phyloP scores from a whole-genome alignment of 2,888 invertebrate genomes.

The Apotomis capreana region DNA sequence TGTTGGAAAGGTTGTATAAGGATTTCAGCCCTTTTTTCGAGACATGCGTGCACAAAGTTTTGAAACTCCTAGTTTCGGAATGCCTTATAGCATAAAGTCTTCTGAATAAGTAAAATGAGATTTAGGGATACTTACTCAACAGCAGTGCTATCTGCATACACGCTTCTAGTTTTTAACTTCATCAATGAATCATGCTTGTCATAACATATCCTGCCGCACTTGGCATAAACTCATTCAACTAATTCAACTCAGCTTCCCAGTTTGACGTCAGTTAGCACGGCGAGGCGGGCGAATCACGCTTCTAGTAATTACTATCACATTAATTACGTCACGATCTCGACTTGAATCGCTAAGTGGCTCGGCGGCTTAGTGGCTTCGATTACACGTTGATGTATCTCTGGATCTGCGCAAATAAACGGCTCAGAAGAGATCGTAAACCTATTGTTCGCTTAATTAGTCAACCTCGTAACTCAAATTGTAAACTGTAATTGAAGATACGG shows the following conservation, averaged over 20 bases:
- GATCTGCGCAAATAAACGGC: constrained; percentile 9
- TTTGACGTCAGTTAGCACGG: constrained; percentile 23
- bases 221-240: constrained; percentile 15
- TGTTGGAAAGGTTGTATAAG: no score
- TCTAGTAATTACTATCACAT: constrained; percentile 29
- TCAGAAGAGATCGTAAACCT: constrained; percentile 1
- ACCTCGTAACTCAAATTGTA: neutral
- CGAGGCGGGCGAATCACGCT: constrained; percentile 20
- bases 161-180: no score
- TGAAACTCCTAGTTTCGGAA: no score
- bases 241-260: constrained; percentile 25
- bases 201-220: neutral
- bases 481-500: neutral
- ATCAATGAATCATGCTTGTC: no score
- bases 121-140: no score
- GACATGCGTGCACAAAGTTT: no score
- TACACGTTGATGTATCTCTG: constrained; percentile 6
- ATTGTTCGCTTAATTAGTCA: neutral
- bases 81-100: no score
- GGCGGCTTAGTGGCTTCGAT: constrained; percentile 15
- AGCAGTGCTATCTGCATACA: no score
- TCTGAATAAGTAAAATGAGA: no score
- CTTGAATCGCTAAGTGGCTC: constrained; percentile 27
- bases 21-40: no score
- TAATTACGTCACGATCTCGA: constrained; percentile 24